Evolutionary conservation across 2,113 vertebrate genomes (phyloP), one percentile per base, ranked within the genome.

Genomic region (Papio anubis): DNA sequence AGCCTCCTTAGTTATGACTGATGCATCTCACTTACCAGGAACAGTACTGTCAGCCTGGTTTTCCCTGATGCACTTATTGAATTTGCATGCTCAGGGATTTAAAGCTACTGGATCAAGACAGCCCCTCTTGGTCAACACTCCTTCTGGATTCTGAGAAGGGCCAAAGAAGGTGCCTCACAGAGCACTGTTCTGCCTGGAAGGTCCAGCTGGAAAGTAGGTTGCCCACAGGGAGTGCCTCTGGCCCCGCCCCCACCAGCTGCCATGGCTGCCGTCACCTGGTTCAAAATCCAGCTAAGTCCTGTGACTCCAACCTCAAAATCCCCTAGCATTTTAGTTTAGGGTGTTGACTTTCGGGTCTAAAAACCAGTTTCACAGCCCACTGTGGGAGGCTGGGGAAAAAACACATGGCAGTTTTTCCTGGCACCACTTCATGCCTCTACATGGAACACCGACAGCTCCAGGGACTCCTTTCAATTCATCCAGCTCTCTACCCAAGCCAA

Each of bases 41-140:
- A 91, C 94, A 84, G 79, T 94, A 92, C 84, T 61, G 76, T 73
- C 82, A 61, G 91, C 93, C 84, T 14, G 55, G 73, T 35, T 93
- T 92, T 78, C 66, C 72, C 81, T 78, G 93, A 84, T 20, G 76
- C 6, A 35, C 43, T 61, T 27, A 72, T 89, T 55, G 88, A 64
- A 87, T 94, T 87, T 96, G 35, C 57, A 43, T 20, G 48, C 61
- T 76, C 9, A 1, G 68, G 79, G 43, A 84, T 52, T 90, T 76
- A 57, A 64, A 2, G 23, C 27, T 32, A 61, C 30, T 30, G 20
- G 35, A 43, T 72, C 30, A 81, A 68, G 57, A 68, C 18, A 52
- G 52, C 35, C 72, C 8, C 1, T 72, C 73, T 55, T 45, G 86
- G 92, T 48, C 61, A n/a, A 35, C 23, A 18, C 5, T 43, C 45